Evolutionary conservation across 1,140 invertebrate genomes (phyloP), one percentile per base, ranked within the genome.

Genomic region (Diorhabda carinulata): DNA sequence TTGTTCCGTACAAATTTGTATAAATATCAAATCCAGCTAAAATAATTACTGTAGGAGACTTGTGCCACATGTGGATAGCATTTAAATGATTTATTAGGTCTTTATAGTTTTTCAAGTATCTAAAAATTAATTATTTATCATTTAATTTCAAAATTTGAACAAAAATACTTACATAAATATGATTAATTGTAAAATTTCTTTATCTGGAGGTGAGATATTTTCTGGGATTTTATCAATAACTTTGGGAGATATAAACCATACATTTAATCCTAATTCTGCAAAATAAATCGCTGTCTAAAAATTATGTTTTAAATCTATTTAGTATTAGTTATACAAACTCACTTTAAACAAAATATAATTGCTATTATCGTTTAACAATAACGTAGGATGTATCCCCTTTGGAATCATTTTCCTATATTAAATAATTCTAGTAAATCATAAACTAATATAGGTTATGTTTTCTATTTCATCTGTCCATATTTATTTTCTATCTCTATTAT

Each of bases 171-270:
- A 78, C 77, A 79, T 69, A 66, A 79, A 79, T 3, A 74, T 77
- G 61, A 78, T 78, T 25, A 78, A 67, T 45, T 73, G 69, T 8
- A 78, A 61, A 52, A 77, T 64, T 44, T 77, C 72, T 57, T 74
- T 76, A 43, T 70, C 73, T 2, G 78, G 78, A 9, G 63, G 61
- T 62, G 69, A 66, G 44, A 76, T 70, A 60, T 72, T 67, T 56
- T 70, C 43, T 42, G 78, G 78, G 3, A 78, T 42, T 57, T 66
- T 71, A 8, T 77, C 65, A 56, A 79, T 63, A 4, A 69, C 61
- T 64, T 75, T 7, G 40, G 69, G 65, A 6, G 77, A 74, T 56
- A 79, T 75, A 63, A 77, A 71, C 78, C 78, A 79, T 6, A 79
- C 73, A 56, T 57, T 66, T 45, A 66, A 61, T 41, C 78, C 78